Evolutionary conservation across 2,888 invertebrate species (phyloP).

Genomic region (Trichopoda pennipes): DNA sequence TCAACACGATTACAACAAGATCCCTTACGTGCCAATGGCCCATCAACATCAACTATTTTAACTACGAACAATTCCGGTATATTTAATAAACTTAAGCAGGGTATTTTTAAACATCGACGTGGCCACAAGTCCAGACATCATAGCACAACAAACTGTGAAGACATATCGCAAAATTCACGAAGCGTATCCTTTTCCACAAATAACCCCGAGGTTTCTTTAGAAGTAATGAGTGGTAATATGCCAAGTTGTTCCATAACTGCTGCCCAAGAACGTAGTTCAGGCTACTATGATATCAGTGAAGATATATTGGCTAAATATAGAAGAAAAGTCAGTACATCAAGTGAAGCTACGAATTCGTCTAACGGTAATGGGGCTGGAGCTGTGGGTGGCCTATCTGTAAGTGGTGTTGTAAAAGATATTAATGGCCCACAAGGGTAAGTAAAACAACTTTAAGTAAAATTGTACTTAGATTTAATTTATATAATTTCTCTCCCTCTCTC

Average conservation of each 20-base stretch:
- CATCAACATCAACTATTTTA: conserved; percentile 41
- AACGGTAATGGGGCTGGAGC: conserved; percentile 75
- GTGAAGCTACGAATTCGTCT: conserved; percentile 82
- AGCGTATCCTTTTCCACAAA: conserved; percentile 77
- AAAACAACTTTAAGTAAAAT: neutral
- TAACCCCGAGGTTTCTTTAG: conserved; percentile 72
- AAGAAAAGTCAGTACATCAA: conserved; percentile 84
- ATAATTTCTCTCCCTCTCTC: neutral
- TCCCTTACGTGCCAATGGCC: conserved; percentile 48
- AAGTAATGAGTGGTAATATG: conserved; percentile 66
- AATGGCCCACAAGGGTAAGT: conserved; percentile 33
- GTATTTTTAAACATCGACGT: conserved; percentile 85
- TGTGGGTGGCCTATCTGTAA: conserved; percentile 42
- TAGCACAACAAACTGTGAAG: conserved; percentile 42
- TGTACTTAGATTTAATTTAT: neutral
- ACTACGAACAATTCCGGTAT: conserved; percentile 83
- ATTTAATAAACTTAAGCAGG: conserved; percentile 87
- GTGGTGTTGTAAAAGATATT: conserved; percentile 68
- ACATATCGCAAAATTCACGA: conserved; percentile 70
- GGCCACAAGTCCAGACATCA: conserved; percentile 80
- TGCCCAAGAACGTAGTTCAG: conserved; percentile 54
- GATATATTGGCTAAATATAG: conserved; percentile 98
- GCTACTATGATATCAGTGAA: conserved; percentile 88
- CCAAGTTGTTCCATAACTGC: conserved; percentile 30
- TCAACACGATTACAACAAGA: conserved; percentile 41